Base-by-base conservation (phyloP, 2,113 vertebrate species). In the Sander vitreus region DNA sequence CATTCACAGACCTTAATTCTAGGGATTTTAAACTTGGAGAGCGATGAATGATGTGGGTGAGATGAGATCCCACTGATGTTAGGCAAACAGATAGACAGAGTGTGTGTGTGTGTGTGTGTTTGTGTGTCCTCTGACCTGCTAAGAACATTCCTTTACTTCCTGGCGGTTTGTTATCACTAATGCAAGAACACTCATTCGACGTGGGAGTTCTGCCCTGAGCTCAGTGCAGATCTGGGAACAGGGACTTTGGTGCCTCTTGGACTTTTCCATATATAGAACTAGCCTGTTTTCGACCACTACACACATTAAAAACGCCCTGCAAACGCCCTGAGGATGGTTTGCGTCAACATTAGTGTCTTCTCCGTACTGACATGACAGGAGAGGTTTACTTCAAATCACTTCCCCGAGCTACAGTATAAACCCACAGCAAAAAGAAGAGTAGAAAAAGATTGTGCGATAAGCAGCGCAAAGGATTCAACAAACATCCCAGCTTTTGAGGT, bases 261-360 rank as follows among this genome's bases (percentile, higher is more conserved):
- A 81, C 71, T 7, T 79, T 51, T 77, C 89, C 85, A 77, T 88
- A 85, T 89, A 90, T 86, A 86, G 90, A 87, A 65, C 63, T 39
- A 25, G 62, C 47, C 71, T 67, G 67, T 84, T 80, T 73, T 63
- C 14, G 50, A n/a, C 48, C 39, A 23, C 63, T 14, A 66, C 58
- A 43, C 63, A 23, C 85, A 82, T 78, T 54, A 75, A 75, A 76
- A 70, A n/a, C n/a, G n/a, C n/a, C n/a, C 76, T 84, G 72, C 27
- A 14, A 12, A 80, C 66, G 18, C 63, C 79, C 67, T 1, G 45
- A 76, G 73, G 71, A 81, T n/a, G 30, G 81, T 39, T 58, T 48
- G 55, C 27, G 9, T 88, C 11, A 65, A 74, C 76, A 73, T 53
- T 16, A n/a, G 36, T 47, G 80, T 84, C 50, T 6, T 19, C 67